These are phyloP conservation scores for Otocyon megalotis DNA, from an alignment of 2,113 vertebrate genomes.

Conservation along the genomic window DNA sequence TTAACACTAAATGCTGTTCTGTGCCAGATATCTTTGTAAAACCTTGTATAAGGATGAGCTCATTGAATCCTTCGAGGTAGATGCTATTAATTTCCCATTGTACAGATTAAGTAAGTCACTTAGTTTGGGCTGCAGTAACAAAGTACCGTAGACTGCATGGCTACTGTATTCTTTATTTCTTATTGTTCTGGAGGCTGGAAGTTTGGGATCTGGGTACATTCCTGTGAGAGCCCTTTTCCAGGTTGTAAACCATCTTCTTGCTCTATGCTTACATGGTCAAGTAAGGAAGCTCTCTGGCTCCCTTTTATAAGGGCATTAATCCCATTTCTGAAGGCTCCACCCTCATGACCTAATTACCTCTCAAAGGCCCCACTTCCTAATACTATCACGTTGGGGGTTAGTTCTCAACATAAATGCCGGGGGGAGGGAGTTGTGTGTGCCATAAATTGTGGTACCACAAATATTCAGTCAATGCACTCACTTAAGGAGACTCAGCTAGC, in stretches of 20 bases:
- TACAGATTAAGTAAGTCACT: background rate
- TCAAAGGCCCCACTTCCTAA: background rate
- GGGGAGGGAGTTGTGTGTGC: background rate
- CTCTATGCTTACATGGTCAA: background rate
- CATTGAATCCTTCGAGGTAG: background rate
- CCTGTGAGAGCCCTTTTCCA: background rate
- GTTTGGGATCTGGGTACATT: background rate
- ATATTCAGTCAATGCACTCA: background rate
- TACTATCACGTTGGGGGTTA: background rate
- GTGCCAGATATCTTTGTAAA: background rate
- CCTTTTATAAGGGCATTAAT: background rate
- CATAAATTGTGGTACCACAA: background rate
- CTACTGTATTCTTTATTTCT: background rate
- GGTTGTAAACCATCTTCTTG: background rate
- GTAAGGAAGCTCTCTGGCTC: background rate
- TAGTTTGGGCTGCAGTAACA: background rate
- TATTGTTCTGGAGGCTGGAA: background rate
- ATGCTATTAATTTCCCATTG: background rate
- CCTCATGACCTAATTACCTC: background rate
- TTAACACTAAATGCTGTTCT: background rate
- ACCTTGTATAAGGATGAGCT: background rate
- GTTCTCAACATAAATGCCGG: background rate
- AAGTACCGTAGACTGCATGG: background rate
- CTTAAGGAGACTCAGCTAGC: background rate
- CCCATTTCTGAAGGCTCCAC: background rate